These are phyloP conservation scores for Nymphalis urticae DNA, from an alignment of 2,888 invertebrate genomes.

Conservation along the genomic window DNA sequence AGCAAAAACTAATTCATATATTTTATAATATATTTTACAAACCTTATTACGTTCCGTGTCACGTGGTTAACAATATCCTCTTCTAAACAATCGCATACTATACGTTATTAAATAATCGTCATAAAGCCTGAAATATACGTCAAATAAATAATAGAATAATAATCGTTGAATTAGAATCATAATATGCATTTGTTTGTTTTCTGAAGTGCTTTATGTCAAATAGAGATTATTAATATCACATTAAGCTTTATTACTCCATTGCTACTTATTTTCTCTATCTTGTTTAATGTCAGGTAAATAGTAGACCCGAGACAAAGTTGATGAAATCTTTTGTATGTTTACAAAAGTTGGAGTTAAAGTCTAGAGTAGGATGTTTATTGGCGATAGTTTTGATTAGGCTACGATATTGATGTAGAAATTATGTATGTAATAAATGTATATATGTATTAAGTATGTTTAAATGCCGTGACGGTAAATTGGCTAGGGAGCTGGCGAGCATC, in stretches of 20 bases:
- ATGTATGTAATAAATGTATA: too few species aligned
- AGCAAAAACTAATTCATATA: too few species aligned
- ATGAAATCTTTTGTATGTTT: too few species aligned
- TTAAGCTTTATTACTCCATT: background rate
- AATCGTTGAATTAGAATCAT: background rate
- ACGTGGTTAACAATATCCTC: slow-evolving; percentile 18
- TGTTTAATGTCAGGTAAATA: background rate
- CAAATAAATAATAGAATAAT: background rate
- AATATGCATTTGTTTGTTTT: background rate
- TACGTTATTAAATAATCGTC: slow-evolving; percentile 12
- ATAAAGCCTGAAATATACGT: background rate
- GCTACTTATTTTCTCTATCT: background rate
- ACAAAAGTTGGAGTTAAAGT: too few species aligned
- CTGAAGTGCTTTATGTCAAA: background rate
- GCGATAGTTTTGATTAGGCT: too few species aligned
- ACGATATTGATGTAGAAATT: too few species aligned
- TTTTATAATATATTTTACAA: slow-evolving; percentile 22
- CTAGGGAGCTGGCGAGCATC: too few species aligned
- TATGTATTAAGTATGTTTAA: too few species aligned
- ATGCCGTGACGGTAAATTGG: too few species aligned
- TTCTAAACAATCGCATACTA: slow-evolving; percentile 7
- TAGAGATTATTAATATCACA: background rate
- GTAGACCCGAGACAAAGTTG: too few species aligned
- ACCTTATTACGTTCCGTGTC: slow-evolving; percentile 19
- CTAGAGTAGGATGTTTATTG: too few species aligned